A percentile compares a stretch with the other conserved stretches of the same genome.
phyloP scores from a whole-genome alignment of 2,797 vertebrate species.

The Macropodus opercularis region DNA sequence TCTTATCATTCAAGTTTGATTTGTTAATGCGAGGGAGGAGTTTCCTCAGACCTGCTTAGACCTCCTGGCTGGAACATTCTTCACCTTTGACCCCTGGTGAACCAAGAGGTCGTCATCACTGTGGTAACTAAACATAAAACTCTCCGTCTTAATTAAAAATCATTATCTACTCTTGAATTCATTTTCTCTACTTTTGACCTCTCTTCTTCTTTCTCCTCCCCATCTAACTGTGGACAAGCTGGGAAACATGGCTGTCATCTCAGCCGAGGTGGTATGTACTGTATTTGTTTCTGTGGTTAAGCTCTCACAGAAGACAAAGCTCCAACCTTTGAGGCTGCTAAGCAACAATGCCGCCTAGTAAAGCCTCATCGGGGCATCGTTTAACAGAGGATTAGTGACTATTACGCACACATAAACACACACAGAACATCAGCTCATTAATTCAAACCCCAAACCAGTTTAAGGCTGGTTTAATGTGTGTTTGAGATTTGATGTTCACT shows the following conservation, averaged over 20 bases:
- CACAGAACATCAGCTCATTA: slow-evolving; percentile 42
- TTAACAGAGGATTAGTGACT: slow-evolving; percentile 75
- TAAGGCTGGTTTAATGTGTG: slow-evolving; percentile 40
- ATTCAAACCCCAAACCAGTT: slow-evolving; percentile 46
- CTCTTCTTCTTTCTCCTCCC: slow-evolving; percentile 17
- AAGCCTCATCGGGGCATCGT: slow-evolving; percentile 73
- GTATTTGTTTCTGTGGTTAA: slow-evolving; percentile 63
- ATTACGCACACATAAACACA: slow-evolving; percentile 64
- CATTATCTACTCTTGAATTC: slow-evolving; percentile 67
- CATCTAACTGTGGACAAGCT: slow-evolving; percentile 48
- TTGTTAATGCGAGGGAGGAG: slow-evolving; percentile 26
- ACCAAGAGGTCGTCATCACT: slow-evolving; percentile 60
- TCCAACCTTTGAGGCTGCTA: slow-evolving; percentile 74
- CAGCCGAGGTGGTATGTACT: slow-evolving; percentile 45
- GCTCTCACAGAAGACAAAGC: slow-evolving; percentile 81
- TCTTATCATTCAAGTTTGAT: slow-evolving; percentile 27
- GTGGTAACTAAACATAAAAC: slow-evolving; percentile 58
- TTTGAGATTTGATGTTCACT: slow-evolving; percentile 23
- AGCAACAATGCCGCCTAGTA: slow-evolving; percentile 74
- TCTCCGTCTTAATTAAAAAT: slow-evolving; percentile 73
- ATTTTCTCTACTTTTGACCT: slow-evolving; percentile 64
- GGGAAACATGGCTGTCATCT: slow-evolving; percentile 58
- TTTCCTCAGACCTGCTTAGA: slow-evolving; percentile 55
- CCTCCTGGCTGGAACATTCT: slow-evolving; percentile 72
- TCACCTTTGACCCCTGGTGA: slow-evolving; percentile 66